Percentiles rank a stretch among this genome's conserved stretches.
Conservation (phyloP, 2,888 invertebrate species). For the Scrobipalpa atriplicella region DNA sequence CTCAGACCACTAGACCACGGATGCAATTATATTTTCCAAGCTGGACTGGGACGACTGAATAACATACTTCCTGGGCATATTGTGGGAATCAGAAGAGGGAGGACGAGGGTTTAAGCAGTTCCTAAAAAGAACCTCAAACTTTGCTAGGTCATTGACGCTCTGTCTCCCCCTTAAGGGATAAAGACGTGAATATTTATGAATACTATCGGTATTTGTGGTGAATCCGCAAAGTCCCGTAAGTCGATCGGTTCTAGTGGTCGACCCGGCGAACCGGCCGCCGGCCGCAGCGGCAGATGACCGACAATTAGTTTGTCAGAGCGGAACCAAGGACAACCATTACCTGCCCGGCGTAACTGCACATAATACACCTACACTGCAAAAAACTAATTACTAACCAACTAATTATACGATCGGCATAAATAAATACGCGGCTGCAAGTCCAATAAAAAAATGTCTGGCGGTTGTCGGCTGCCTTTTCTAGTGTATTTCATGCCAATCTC, state of each 20-base stretch:
- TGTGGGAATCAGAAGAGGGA: background rate
- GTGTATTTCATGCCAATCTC: too few relatives aligned
- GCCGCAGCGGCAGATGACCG: conserved; percentile 69
- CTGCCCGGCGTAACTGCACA: conserved; percentile 64
- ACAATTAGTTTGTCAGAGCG: conserved; percentile 69
- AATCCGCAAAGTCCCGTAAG: conserved; percentile 1
- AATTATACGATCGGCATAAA: background rate
- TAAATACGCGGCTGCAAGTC: too few relatives aligned
- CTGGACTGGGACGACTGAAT: too few relatives aligned
- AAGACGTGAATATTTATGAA: too few relatives aligned
- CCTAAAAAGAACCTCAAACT: background rate
- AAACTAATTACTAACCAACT: conserved; percentile 34
- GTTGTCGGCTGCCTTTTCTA: too few relatives aligned
- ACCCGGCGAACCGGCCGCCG: conserved; percentile 48
- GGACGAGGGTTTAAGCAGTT: background rate
- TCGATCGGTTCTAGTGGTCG: too few relatives aligned
- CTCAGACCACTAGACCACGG: too few relatives aligned
- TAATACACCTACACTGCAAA: conserved; percentile 49
- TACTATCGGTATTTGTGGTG: background rate
- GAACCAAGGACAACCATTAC: conserved; percentile 76
- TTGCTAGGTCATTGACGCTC: too few relatives aligned
- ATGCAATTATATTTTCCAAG: too few relatives aligned
- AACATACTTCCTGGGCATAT: too few relatives aligned
- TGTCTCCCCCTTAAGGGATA: too few relatives aligned
- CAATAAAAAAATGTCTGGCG: too few relatives aligned